Percentiles rank a stretch among this genome's conserved stretches.
Conservation (phyloP, 2,113 vertebrate genomes). For the Petrocephalus microphthalmus region DNA sequence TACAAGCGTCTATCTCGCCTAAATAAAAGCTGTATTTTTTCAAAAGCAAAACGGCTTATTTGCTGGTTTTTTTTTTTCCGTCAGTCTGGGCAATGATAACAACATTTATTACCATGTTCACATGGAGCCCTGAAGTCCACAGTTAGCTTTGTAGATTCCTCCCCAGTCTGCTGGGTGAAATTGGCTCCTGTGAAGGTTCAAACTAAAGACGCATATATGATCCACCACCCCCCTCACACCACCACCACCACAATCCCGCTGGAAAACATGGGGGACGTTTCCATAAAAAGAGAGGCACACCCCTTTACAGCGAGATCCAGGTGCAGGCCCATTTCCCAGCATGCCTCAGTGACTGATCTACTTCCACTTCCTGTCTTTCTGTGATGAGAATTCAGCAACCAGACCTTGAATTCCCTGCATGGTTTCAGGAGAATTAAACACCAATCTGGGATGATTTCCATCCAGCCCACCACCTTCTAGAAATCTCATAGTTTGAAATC, state of each 20-base stretch:
- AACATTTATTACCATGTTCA: constrained; percentile 15
- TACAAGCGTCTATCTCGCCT: constrained; percentile 10
- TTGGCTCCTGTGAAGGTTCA: constrained; percentile 28
- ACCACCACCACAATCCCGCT: neutral
- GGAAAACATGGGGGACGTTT: constrained; percentile 11
- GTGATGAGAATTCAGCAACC: neutral
- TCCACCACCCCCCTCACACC: neutral
- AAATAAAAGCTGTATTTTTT: constrained; percentile 17
- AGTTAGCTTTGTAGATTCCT: constrained; percentile 23
- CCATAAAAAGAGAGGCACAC: constrained; percentile 26
- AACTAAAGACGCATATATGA: constrained; percentile 8
- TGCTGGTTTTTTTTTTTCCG: constrained; percentile 9
- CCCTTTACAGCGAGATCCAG: constrained; percentile 31
- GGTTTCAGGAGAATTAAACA: neutral
- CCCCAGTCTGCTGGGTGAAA: constrained; percentile 21
- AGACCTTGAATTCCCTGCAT: neutral
- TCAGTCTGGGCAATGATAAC: constrained; percentile 17
- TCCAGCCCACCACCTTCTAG: neutral
- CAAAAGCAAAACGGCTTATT: constrained; percentile 18
- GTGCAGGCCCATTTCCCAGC: neutral
- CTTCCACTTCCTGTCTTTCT: neutral
- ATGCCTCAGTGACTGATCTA: neutral
- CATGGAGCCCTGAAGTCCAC: neutral
- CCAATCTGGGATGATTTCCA: neutral
- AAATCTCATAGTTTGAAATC: neutral